A percentile compares a stretch with the other conserved stretches of the same genome.
phyloP scores from a whole-genome alignment of 1,140 invertebrate species.

The Agraylea sexmaculata region DNA sequence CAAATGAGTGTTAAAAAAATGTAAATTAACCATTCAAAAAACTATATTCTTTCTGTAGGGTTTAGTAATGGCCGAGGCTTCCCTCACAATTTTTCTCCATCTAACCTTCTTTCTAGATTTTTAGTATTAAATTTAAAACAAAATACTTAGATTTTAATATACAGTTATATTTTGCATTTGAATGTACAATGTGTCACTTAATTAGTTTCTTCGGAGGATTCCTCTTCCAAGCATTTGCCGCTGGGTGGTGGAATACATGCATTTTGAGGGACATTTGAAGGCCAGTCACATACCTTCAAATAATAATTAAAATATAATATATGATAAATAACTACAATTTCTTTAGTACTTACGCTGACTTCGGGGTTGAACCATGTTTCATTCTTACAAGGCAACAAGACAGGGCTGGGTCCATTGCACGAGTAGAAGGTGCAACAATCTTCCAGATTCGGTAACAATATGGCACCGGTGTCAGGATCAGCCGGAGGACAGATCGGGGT shows the following conservation, averaged over 20 bases:
- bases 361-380: conserved; percentile 34
- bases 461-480: conserved; percentile 26
- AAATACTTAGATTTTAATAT: too few species aligned
- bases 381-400: conserved; percentile 30
- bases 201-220: too few species aligned
- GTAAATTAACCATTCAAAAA: too few species aligned
- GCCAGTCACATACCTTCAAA: conserved; percentile 31
- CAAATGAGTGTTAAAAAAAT: too few species aligned
- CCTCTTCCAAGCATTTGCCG: too few species aligned
- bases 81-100: too few species aligned
- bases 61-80: too few species aligned
- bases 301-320: conserved; percentile 1
- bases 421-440: conserved; percentile 32
- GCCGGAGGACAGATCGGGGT: conserved; percentile 8
- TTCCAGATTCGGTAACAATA: conserved; percentile 28
- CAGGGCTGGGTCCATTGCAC: conserved; percentile 30
- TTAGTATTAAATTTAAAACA: too few species aligned
- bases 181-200: too few species aligned
- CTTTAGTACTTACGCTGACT: conserved; percentile 26
- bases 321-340: neutral
- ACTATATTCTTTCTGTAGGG: too few species aligned
- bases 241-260: conserved; percentile 8
- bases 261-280: conserved; percentile 12
- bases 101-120: too few species aligned
- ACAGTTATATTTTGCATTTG: too few species aligned